These are phyloP conservation scores for Chiridota heheva DNA, from an alignment of 35 echinoderm and acorn worm species.

Conservation along the genomic window DNA sequence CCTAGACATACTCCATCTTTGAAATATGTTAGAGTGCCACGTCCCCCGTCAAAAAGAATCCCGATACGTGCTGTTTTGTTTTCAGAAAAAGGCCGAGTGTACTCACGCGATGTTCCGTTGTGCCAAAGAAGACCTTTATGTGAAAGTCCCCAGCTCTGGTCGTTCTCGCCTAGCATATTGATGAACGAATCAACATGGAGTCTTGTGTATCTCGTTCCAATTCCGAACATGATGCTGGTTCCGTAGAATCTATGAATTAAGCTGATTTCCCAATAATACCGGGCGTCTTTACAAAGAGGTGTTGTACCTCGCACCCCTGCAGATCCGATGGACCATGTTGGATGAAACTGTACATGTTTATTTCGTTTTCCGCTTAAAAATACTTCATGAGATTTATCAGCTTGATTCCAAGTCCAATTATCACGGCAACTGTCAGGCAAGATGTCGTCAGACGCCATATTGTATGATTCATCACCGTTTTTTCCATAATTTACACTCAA, in stretches of 20 bases:
- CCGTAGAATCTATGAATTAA: slow-evolving; percentile 68
- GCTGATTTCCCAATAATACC: slow-evolving; percentile 78
- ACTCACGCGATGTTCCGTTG: slow-evolving; percentile 49
- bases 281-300: slow-evolving; percentile 43
- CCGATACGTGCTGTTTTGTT: slow-evolving; percentile 65
- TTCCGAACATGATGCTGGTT: slow-evolving; percentile 90
- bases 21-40: slow-evolving; percentile 78
- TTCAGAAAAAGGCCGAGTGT: slow-evolving; percentile 74
- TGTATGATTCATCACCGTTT: no score
- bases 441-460: slow-evolving; percentile 2
- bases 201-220: slow-evolving; percentile 68
- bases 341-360: slow-evolving; percentile 70
- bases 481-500: no score
- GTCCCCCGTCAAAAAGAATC: slow-evolving; percentile 69
- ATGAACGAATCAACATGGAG: slow-evolving; percentile 81
- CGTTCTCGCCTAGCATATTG: slow-evolving; percentile 78
- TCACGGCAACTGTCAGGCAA: slow-evolving; percentile 70
- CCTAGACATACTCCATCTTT: slow-evolving; percentile 75
- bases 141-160: slow-evolving; percentile 83
- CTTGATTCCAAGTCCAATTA: slow-evolving; percentile 76
- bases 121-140: slow-evolving; percentile 91
- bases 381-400: slow-evolving; percentile 83
- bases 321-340: slow-evolving; percentile 87
- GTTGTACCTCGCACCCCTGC: slow-evolving; percentile 76
- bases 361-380: slow-evolving; percentile 35